Percentiles rank a stretch among this genome's conserved stretches.
Conservation (phyloP, 2,113 vertebrate genomes). For the Lophius piscatorius region DNA sequence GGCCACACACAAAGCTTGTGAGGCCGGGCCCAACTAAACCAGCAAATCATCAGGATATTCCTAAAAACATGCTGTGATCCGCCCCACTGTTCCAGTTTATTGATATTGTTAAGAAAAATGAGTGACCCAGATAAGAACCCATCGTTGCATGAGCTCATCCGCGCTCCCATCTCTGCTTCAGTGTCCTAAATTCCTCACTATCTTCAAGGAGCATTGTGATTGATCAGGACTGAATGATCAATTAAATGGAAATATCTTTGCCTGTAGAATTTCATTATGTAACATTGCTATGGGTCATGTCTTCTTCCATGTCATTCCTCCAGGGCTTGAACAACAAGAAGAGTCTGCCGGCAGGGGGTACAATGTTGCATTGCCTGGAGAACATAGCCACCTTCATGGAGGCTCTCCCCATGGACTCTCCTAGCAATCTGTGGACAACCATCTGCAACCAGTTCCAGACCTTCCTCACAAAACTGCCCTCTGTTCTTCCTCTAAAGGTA, state of each 20-base stretch:
- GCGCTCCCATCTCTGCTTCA: conserved; percentile 30
- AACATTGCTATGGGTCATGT: conserved; percentile 53
- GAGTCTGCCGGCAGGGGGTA: conserved; percentile 94
- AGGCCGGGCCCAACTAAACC: conserved; percentile 40
- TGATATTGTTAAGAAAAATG: conserved; percentile 28
- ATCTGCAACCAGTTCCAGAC: conserved; percentile 99
- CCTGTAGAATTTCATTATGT: conserved; percentile 56
- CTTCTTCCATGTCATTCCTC: conserved; percentile 42
- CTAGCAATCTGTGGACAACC: conserved; percentile 97
- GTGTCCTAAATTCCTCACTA: conserved; percentile 29
- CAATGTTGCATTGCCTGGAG: conserved; percentile 97
- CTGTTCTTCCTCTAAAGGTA: conserved; percentile 97
- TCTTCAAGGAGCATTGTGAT: conserved; percentile 35
- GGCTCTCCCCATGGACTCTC: conserved; percentile 97
- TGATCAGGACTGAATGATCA: conserved; percentile 63
- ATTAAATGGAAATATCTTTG: conserved; percentile 59
- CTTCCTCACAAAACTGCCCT: conserved; percentile 94
- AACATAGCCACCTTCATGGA: conserved; percentile 98
- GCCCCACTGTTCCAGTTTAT: conserved; percentile 35
- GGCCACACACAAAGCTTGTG: conserved; percentile 14
- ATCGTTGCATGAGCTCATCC: conserved; percentile 15
- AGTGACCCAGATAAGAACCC: conserved; percentile 23
- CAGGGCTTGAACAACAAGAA: conserved; percentile 99
- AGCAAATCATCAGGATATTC: conserved; percentile 26
- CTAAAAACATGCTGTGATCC: conserved; percentile 31